These are phyloP conservation scores for Stomorhina lunata DNA, from an alignment of 2,888 invertebrate species.

Conservation along the genomic window DNA sequence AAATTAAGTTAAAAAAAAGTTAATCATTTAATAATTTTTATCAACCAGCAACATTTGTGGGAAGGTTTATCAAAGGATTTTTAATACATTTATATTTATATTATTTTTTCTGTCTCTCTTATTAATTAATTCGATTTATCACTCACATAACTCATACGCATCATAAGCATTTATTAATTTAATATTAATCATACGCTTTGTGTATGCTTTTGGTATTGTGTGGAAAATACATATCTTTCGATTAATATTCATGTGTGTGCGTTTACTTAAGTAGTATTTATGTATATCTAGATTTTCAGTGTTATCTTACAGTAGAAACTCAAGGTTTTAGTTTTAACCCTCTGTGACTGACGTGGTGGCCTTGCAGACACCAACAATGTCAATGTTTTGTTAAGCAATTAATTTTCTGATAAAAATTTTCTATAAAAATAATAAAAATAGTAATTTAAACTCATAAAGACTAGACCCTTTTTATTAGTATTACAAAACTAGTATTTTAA, in stretches of 20 bases:
- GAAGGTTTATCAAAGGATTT: slow-evolving; percentile 35
- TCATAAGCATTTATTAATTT: not conserved
- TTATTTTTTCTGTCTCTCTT: slow-evolving; percentile 1
- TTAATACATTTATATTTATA: not conserved
- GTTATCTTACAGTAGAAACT: too few species aligned
- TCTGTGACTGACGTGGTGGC: too few species aligned
- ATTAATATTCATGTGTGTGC: not conserved
- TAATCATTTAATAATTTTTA: slow-evolving; percentile 17
- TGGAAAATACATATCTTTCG: not conserved
- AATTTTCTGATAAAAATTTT: too few species aligned
- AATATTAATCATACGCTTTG: slow-evolving; percentile 45
- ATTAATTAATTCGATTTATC: not conserved
- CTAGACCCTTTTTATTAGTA: too few species aligned
- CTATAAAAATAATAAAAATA: too few species aligned
- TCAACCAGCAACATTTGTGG: slow-evolving; percentile 49
- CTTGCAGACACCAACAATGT: too few species aligned
- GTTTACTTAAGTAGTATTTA: not conserved
- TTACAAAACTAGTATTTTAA: too few species aligned
- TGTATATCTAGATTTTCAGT: too few species aligned
- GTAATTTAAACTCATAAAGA: too few species aligned
- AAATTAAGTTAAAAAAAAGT: slow-evolving; percentile 10
- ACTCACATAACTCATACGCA: slow-evolving; percentile 42
- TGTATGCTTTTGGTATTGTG: not conserved
- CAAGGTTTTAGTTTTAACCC: too few species aligned
- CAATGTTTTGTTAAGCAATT: too few species aligned